phyloP scores from a whole-genome alignment of 2,888 invertebrate species.

The Apotomis turbidana region DNA sequence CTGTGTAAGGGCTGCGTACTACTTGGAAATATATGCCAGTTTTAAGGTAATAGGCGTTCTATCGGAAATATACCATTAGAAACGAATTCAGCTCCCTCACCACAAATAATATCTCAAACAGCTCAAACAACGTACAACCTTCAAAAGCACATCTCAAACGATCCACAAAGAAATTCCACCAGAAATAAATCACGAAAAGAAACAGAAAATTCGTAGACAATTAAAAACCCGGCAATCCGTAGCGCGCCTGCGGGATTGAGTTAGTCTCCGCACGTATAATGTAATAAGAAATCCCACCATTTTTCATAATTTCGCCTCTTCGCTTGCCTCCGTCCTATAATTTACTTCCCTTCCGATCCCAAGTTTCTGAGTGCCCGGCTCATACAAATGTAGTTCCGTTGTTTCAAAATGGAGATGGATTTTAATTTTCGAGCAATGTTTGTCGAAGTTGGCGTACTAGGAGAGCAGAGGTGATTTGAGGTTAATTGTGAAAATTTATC shows the following conservation, averaged over 20 bases:
- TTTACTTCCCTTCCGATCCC: conserved; percentile 81
- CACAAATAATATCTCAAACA: conserved; percentile 1
- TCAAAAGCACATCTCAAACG: conserved; percentile 10
- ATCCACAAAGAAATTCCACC: conserved; percentile 18
- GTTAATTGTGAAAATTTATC: no score
- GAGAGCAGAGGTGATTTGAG: no score
- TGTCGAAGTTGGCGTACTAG: no score
- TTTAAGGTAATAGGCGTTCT: no score
- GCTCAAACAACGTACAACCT: neutral
- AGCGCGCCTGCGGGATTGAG: conserved; percentile 35
- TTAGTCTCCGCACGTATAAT: conserved; percentile 46
- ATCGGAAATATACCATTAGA: no score
- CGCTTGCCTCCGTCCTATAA: conserved; percentile 60
- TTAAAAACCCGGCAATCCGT: conserved; percentile 44
- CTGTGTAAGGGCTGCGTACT: no score
- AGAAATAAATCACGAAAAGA: conserved; percentile 40
- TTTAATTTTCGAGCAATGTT: neutral
- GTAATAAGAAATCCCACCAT: conserved; percentile 55
- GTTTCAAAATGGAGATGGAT: conserved; percentile 19
- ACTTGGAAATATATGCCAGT: no score
- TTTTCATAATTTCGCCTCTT: conserved; percentile 71
- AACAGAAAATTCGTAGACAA: conserved; percentile 43
- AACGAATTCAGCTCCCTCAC: no score
- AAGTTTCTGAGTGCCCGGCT: conserved; percentile 24
- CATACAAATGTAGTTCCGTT: conserved; percentile 29